Percentiles rank a stretch among this genome's conserved stretches.
phyloP scores from a whole-genome alignment of 2,888 invertebrate species.

The Steromphala cineraria region DNA sequence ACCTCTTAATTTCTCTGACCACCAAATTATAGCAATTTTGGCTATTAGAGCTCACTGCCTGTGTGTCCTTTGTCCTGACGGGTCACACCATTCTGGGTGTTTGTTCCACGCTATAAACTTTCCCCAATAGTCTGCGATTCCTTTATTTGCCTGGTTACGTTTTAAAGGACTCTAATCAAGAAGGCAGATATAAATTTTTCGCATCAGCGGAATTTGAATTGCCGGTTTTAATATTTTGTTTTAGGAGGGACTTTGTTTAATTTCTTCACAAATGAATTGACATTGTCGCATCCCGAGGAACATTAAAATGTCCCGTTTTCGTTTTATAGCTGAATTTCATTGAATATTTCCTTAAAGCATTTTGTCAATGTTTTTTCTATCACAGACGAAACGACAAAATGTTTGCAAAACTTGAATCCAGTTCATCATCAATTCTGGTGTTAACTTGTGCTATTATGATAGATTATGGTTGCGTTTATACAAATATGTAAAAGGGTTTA shows the following conservation, averaged over 20 bases:
- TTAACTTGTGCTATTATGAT: no score
- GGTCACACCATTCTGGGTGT: background rate
- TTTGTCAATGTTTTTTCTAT: no score
- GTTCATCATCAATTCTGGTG: no score
- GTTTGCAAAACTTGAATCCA: no score
- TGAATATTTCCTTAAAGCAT: no score
- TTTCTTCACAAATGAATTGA: conserved; percentile 8
- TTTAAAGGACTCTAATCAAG: conserved; percentile 3
- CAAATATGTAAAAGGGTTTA: no score
- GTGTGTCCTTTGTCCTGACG: background rate
- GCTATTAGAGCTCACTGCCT: background rate
- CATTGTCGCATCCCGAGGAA: background rate
- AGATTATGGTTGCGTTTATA: no score
- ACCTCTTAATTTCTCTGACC: conserved; percentile 11
- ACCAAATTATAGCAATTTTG: conserved; percentile 4
- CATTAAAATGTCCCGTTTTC: no score
- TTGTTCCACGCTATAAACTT: background rate
- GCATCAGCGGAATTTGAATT: background rate
- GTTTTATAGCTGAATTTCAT: no score
- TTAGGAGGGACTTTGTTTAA: background rate
- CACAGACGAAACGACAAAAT: no score
- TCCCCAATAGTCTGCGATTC: background rate
- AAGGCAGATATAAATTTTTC: background rate
- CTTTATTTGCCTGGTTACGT: conserved; percentile 1
- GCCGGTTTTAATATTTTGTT: conserved; percentile 11